Base-by-base conservation (phyloP, 2,888 invertebrate species). In the Salticus scenicus region DNA sequence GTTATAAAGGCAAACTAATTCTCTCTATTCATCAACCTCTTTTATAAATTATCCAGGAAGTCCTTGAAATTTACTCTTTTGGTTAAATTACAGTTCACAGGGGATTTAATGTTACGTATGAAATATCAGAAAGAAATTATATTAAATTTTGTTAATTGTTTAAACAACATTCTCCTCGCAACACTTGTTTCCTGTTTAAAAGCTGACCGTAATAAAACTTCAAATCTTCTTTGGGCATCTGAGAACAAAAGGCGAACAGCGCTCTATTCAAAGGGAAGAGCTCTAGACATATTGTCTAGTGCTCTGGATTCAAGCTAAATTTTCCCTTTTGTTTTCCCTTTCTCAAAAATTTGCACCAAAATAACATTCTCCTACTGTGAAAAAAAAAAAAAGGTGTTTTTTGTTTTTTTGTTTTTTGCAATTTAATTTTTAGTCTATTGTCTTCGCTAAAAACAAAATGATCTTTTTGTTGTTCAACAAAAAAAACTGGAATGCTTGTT, bases 231-330 rank as follows among this genome's bases (percentile, higher is more conserved):
- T 24, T 24, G 24, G 20, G 24, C 24, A 57, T 57, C 20, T 1
- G 20, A 57, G 57, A 57, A 57, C 57, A 57, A 57, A 57, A 24
- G 24, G 17, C 14, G 24, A 57, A 57, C 24, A 57, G 24, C 57
- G 17, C 17, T 17, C 57, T 24, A 24, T 57, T 57, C 24, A 57
- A 57, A 57, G 24, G 1, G 24, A 24, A 57, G 57, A 57, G 24
- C 57, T 20, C 57, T 57, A 57, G 57, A 57, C 57, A 57, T 57
- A 57, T 57, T 57, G 57, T 57, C 57, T 57, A 57, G 57, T 57
- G 24, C 17, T 57, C 24, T 57, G 57, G 24, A 57, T 57, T 24
- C 57, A 57, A 57, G 57, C 57, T 17, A 24, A 57, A 57, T 57
- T 57, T 57, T 24, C 57, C 57, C 57, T 24, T 24, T 57, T 57